These are phyloP conservation scores for Cyclina sinensis DNA, from an alignment of 1,140 invertebrate genomes.

Conservation along the genomic window DNA sequence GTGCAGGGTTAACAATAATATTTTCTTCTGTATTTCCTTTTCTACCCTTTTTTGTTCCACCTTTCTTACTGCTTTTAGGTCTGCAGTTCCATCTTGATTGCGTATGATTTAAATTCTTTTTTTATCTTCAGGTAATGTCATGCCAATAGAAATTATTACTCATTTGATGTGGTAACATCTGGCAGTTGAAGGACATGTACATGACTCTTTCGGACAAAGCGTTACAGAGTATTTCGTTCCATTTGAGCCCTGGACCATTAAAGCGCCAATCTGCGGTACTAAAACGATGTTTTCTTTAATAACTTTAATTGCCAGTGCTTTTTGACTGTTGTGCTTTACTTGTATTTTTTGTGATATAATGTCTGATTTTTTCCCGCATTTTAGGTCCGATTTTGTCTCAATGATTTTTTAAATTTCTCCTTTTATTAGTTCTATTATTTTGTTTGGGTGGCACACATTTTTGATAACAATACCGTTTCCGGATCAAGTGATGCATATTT, in stretches of 20 bases:
- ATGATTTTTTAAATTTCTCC: no score
- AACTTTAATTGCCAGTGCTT: no score
- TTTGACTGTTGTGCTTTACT: no score
- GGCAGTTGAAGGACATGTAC: slow-evolving; percentile 22
- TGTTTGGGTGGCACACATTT: no score
- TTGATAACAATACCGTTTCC: no score
- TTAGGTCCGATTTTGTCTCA: no score
- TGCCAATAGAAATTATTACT: slow-evolving; percentile 2
- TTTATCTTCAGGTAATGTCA: slow-evolving; percentile 33
- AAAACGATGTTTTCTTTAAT: slow-evolving; percentile 34
- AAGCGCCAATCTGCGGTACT: slow-evolving; percentile 43
- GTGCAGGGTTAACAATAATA: background rate
- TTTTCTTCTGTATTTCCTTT: background rate
- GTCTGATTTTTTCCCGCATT: no score
- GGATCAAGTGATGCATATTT: slow-evolving; percentile 31
- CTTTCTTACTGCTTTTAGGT: slow-evolving; percentile 25
- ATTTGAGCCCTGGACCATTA: background rate
- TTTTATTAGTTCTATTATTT: no score
- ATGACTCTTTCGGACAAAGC: slow-evolving; percentile 26
- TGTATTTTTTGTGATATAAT: no score
- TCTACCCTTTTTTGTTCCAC: slow-evolving; percentile 18
- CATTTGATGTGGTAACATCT: slow-evolving; percentile 51
- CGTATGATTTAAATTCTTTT: slow-evolving; percentile 19
- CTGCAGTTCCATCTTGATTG: slow-evolving; percentile 12
- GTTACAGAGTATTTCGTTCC: slow-evolving; percentile 47